Evolutionary conservation across 2,113 vertebrate species (phyloP).

Genomic region (Clinocottus analis): DNA sequence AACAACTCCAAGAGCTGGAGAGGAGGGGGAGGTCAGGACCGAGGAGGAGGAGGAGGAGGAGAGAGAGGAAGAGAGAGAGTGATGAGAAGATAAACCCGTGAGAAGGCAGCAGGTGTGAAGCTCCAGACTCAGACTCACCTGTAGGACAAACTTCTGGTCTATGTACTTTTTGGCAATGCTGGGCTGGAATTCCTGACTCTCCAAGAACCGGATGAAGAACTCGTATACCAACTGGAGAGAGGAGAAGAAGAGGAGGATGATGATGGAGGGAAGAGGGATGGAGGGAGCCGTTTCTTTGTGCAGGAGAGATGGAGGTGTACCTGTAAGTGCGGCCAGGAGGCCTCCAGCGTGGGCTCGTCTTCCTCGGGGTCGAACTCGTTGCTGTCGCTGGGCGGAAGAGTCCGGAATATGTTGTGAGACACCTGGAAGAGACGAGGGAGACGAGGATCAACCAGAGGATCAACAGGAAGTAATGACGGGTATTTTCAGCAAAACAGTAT

Average conservation of each 20-base stretch:
- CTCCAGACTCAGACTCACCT: slow-evolving; percentile 86
- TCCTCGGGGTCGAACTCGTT: slow-evolving; percentile 99
- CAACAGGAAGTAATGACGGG: no score
- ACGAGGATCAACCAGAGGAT: background rate
- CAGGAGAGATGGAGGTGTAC: slow-evolving; percentile 64
- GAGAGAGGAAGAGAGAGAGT: background rate
- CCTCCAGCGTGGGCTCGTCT: slow-evolving; percentile 98
- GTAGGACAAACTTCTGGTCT: slow-evolving; percentile 99
- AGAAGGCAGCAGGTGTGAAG: background rate
- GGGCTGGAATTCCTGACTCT: slow-evolving; percentile 99
- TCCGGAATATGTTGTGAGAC: slow-evolving; percentile 99
- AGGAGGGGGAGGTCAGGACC: slow-evolving; percentile 1
- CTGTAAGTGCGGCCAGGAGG: slow-evolving; percentile 99
- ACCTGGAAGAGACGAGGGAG: slow-evolving; percentile 79
- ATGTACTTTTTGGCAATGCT: slow-evolving; percentile 99
- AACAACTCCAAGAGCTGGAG: slow-evolving; percentile 96
- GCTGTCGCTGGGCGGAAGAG: slow-evolving; percentile 98
- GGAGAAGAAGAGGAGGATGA: background rate
- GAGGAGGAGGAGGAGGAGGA: background rate
- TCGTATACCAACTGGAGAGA: slow-evolving; percentile 96
- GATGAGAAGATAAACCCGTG: background rate
- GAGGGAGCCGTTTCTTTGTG: background rate
- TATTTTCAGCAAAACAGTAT: no score
- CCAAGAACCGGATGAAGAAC: slow-evolving; percentile 99
- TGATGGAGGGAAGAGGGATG: background rate